Evolutionary conservation across 2,113 vertebrate genomes (phyloP), one percentile per base, ranked within the genome.

Genomic region (Arvicanthis niloticus): DNA sequence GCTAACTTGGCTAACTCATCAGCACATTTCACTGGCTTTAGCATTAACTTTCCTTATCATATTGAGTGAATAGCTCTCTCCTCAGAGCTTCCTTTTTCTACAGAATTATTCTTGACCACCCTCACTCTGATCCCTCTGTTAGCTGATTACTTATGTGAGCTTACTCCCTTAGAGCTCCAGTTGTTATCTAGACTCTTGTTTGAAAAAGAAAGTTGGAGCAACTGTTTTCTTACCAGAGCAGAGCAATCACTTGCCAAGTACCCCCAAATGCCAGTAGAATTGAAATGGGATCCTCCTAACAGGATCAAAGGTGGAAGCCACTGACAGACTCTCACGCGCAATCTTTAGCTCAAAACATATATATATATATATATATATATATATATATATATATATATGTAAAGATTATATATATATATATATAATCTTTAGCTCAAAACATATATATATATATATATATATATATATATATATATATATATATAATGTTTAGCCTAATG

Each of bases 401-500:
- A n/a, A n/a, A n/a, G n/a, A n/a, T n/a, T n/a, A n/a, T n/a, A n/a
- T n/a, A n/a, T n/a, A n/a, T n/a, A n/a, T n/a, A n/a, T n/a, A n/a
- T n/a, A n/a, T n/a, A n/a, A n/a, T n/a, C n/a, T n/a, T n/a, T n/a
- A n/a, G n/a, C n/a, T n/a, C n/a, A n/a, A n/a, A n/a, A n/a, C n/a
- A n/a, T n/a, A n/a, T n/a, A n/a, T n/a, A n/a, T n/a, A n/a, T n/a
- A n/a, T n/a, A n/a, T n/a, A n/a, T n/a, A n/a, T n/a, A n/a, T n/a
- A n/a, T n/a, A n/a, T n/a, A n/a, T n/a, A n/a, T n/a, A n/a, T n/a
- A n/a, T n/a, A n/a, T n/a, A n/a, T n/a, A n/a, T n/a, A n/a, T n/a
- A n/a, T n/a, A n/a, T n/a, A n/a, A 91, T 82, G 85, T 73, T 93
- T 48, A 91, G 62, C 7, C 40, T 62, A 70, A 51, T 90, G 95